A percentile compares a stretch with the other conserved stretches of the same genome.
Evolutionary conservation across 2,113 vertebrate species (phyloP).

Genomic region (Okapia johnstoni): DNA sequence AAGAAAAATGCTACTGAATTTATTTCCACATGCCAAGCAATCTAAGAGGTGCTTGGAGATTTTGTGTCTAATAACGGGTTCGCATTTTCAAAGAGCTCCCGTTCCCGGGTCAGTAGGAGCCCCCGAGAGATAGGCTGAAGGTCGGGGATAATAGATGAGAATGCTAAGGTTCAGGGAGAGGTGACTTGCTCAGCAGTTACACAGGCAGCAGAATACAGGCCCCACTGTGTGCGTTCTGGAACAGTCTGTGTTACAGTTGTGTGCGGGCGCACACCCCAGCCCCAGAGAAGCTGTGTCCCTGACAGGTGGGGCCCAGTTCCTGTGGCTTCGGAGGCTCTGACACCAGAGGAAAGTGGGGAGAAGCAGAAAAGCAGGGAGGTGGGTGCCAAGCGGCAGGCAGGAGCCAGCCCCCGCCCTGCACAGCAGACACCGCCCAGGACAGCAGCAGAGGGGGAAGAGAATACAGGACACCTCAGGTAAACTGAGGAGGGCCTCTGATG

Average conservation of each 20-base stretch:
- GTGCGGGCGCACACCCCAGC: too few relatives aligned
- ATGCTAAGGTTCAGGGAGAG: too few relatives aligned
- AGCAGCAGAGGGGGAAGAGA: background rate
- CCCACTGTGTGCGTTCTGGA: background rate
- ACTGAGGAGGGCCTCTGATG: background rate
- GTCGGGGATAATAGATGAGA: background rate
- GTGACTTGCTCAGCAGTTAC: background rate
- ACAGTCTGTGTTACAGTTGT: fast-evolving
- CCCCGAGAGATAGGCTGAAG: background rate
- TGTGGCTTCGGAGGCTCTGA: background rate
- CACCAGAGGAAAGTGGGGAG: background rate
- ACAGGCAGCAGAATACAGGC: too few relatives aligned
- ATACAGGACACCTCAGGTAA: background rate
- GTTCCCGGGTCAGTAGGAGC: background rate
- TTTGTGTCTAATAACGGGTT: background rate
- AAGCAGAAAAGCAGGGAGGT: background rate
- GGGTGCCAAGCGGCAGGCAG: background rate
- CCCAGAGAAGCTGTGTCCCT: background rate
- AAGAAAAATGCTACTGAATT: constrained; percentile 7
- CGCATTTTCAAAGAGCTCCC: background rate
- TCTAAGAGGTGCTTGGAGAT: background rate
- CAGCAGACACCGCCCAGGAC: background rate
- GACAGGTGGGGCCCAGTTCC: background rate
- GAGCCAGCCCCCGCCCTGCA: too few relatives aligned
- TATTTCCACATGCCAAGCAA: background rate